Evolutionary conservation across 2,113 vertebrate genomes (phyloP).

Genomic region (Aegypius monachus): DNA sequence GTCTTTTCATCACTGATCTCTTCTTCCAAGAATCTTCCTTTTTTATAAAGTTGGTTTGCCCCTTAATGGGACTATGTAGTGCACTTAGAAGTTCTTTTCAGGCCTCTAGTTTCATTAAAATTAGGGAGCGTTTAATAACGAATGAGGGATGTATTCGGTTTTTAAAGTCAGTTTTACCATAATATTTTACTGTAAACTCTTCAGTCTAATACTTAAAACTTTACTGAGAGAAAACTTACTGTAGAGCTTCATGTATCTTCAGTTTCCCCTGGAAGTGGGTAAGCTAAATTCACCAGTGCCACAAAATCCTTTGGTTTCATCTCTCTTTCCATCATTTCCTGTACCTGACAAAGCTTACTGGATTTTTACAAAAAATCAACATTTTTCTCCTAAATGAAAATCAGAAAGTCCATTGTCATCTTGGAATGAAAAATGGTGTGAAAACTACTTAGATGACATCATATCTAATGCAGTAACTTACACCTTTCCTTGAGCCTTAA

Average conservation of each 20-base stretch:
- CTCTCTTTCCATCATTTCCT: not conserved
- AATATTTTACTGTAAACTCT: not conserved
- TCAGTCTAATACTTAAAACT: not conserved
- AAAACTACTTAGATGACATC: not conserved
- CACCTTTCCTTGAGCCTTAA: not conserved
- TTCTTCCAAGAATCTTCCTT: not conserved
- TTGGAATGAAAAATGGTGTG: not conserved
- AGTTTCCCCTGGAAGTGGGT: not conserved
- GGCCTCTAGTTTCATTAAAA: not conserved
- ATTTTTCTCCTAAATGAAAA: not conserved
- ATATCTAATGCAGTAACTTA: not conserved
- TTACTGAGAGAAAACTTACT: not conserved
- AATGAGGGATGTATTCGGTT: not conserved
- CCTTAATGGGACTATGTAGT: not conserved
- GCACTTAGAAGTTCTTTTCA: not conserved
- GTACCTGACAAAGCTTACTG: not conserved
- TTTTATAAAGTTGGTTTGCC: not conserved
- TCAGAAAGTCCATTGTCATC: not conserved
- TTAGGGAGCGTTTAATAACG: not conserved
- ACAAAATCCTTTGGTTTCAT: not conserved
- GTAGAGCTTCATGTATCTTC: not conserved
- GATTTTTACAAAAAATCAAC: not conserved
- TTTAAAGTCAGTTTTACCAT: not conserved
- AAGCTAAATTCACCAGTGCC: not conserved
- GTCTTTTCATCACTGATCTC: not conserved